Evolutionary conservation across 2,113 vertebrate genomes (phyloP), one percentile per base, ranked within the genome.

Genomic region (Glaucomys volans): DNA sequence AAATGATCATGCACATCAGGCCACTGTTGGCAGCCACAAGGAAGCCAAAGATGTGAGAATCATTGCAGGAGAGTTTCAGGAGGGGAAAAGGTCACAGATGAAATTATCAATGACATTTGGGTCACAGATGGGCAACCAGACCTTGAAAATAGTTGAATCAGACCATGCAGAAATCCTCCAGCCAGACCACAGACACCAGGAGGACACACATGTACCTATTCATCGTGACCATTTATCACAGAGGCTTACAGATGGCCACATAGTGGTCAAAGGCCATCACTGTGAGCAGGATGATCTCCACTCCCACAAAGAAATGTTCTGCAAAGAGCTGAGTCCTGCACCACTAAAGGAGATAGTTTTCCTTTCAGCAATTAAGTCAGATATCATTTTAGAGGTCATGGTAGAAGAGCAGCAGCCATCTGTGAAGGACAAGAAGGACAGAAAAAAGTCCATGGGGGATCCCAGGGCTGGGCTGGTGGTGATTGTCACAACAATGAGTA

Each of bases 341-440:
- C 52, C 52, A 54, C 52, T 54, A 54, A 54, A 54, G 52, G 52
- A 54, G 52, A 54, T 54, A 5, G 17, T 7, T 95, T 90, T 92
- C 30, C 81, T 96, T 26, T 54, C 44, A 66, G 69, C 0, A 3
- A 96, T 37, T 32, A 88, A 72, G 88, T 91, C 96, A 54, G 64
- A 16, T 77, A 93, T 77, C 89, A 96, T 94, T 69, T 95, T 89
- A n/a, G 91, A 89, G 18, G 54, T 67, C 52, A 89, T 86, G 3
- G 91, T 72, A 24, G 82, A 95, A 88, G 93, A 94, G n/a, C 54
- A 85, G 22, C 74, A 94, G 14, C 40, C 26, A 62, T 97, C 91
- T 86, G 91, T 66, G 16, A 97, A 91, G 24, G 94, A 91, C 37
- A 96, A 57, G n/a, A 96, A 94, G 59, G 86, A 97, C 14, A 96